Evolutionary conservation across 2,888 invertebrate species (phyloP).

Genomic region (Patella pellucida): DNA sequence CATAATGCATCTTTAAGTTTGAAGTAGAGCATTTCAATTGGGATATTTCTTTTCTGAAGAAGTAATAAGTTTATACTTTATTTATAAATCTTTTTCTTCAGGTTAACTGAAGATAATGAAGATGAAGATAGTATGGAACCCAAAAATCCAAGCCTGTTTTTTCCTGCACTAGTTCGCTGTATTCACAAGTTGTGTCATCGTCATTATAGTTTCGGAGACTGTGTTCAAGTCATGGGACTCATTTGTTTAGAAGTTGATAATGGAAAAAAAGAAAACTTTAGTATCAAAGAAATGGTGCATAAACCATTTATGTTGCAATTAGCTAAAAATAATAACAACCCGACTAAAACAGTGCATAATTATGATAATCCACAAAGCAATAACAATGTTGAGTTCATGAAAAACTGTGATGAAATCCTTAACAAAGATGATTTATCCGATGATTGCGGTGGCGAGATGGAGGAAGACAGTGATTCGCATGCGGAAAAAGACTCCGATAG

Average conservation of each 20-base stretch:
- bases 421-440: constrained; percentile 1
- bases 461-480: background rate
- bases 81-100: background rate
- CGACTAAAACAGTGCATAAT: constrained; percentile 13
- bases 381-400: background rate
- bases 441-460: constrained; percentile 12
- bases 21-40: too few relatives aligned
- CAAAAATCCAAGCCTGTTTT: background rate
- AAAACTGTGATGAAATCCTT: background rate
- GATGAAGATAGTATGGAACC: background rate
- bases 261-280: constrained; percentile 36
- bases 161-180: background rate
- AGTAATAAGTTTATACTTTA: too few relatives aligned
- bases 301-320: constrained; percentile 20
- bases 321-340: constrained; percentile 17
- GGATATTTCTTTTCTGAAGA: too few relatives aligned
- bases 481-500: background rate
- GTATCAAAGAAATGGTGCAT: constrained; percentile 34
- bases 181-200: constrained; percentile 31
- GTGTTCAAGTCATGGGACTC: constrained; percentile 37
- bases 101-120: background rate
- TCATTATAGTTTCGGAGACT: constrained; percentile 35
- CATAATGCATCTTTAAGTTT: too few relatives aligned
- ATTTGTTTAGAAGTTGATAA: constrained; percentile 40
- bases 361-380: constrained; percentile 17